Evolutionary conservation across 2,113 vertebrate genomes (phyloP).

Genomic region (Eidolon helvum): DNA sequence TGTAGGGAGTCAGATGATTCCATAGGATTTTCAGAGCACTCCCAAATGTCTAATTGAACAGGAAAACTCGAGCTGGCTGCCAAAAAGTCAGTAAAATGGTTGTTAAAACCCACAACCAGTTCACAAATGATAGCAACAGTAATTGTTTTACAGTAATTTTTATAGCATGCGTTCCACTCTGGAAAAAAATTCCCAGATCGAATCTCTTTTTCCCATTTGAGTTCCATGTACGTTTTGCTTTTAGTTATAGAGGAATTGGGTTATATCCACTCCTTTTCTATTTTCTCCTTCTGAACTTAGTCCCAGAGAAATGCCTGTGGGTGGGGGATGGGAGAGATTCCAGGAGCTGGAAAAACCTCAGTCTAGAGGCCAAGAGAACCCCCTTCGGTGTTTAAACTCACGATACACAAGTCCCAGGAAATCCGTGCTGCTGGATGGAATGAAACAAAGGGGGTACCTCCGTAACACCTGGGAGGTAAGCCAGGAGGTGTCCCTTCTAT

Average conservation of each 20-base stretch:
- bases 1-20: background rate
- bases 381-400: background rate
- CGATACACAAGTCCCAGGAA: background rate
- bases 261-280: background rate
- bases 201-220: constrained; percentile 43
- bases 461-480: background rate
- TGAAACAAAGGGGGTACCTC: background rate
- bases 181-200: background rate
- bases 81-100: constrained; percentile 38
- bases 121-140: background rate
- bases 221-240: background rate
- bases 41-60: background rate
- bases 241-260: background rate
- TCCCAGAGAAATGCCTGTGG: background rate
- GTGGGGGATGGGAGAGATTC: too few species aligned
- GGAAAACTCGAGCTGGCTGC: constrained; percentile 2
- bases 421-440: background rate
- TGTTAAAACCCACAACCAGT: constrained; percentile 26
- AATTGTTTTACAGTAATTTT: background rate
- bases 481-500: background rate
- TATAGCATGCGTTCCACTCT: background rate
- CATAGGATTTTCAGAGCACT: constrained; percentile 6
- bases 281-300: background rate
- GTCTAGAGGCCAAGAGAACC: background rate
- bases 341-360: background rate